Evolutionary conservation across 2,113 vertebrate species (phyloP), one percentile per base, ranked within the genome.

Genomic region (Paracanthobrama guichenoti): DNA sequence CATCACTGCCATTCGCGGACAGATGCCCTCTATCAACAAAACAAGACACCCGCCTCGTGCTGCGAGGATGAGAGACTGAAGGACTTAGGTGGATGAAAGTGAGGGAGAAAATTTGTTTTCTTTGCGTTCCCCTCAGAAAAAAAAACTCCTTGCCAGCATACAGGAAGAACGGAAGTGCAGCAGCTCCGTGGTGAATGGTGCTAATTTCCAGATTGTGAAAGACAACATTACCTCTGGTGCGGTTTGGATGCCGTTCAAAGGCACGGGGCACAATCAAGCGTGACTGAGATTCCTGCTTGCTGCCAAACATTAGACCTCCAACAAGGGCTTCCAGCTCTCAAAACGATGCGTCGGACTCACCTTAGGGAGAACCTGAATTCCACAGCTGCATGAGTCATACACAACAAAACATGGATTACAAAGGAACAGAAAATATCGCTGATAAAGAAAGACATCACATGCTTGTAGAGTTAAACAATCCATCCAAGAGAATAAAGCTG

Each of bases 41-140:
- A 81, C 71, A 76, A 66, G 87, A 88, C 93, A 92, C 91, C 90
- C 92, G 85, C 86, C 79, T 89, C 87, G 78, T 26, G 73, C 88
- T 88, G 88, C 90, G 88, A 86, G 84, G 85, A 39, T 62, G 83
- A 84, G 75, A 88, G 81, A 89, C 75, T 53, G 74, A 85, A 86
- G 83, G 20, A 46, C 48, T 55, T 16, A 72, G 85, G 77, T 55
- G 74, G 76, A 31, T 3, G 60, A 1, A 6, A 24, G 44, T 20
- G 18, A 59, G 39, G 81, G 73, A 86, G 79, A 84, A 9, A 73
- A 46, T 88, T 35, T 6, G 77, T 26, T 81, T 57, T 16, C 13
- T 73, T 11, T 13, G 44, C 24, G 46, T 13, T 28, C 31, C 57
- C 69, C 28, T 11, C 14, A 39, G 22, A n/a, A 59, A 80, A 50